Percentiles rank a stretch among this genome's conserved stretches.
These are phyloP conservation scores for Eidolon dupreanum DNA, from an alignment of 2,797 vertebrate genomes.

Conservation along the genomic window DNA sequence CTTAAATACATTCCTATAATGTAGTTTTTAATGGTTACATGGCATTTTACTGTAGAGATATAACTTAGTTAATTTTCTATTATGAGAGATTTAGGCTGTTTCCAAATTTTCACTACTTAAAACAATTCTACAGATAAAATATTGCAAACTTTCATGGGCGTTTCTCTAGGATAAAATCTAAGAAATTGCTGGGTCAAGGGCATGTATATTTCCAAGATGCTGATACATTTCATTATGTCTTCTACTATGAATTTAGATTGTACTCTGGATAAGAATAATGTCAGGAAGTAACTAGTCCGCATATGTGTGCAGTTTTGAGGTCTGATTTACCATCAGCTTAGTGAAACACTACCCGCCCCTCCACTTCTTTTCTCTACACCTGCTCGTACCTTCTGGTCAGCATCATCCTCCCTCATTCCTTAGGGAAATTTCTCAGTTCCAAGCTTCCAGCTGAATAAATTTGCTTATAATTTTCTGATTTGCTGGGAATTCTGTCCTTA, in stretches of 20 bases:
- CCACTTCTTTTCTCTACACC: background rate
- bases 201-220: background rate
- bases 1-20: background rate
- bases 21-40: background rate
- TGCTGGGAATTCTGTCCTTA: background rate
- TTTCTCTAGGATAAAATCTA: background rate
- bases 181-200: background rate
- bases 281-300: background rate
- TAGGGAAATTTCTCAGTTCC: background rate
- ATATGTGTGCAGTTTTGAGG: background rate
- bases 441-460: background rate
- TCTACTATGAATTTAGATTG: background rate
- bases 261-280: background rate
- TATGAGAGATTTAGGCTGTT: background rate
- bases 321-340: background rate
- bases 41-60: background rate
- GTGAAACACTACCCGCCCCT: background rate
- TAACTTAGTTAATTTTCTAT: background rate
- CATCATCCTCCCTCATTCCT: background rate
- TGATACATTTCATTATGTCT: background rate
- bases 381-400: background rate
- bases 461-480: conserved; percentile 10
- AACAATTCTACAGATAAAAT: background rate
- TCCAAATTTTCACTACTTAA: background rate
- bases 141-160: background rate